phyloP scores from a whole-genome alignment of 2,888 invertebrate genomes.

The Tipula helvola region DNA sequence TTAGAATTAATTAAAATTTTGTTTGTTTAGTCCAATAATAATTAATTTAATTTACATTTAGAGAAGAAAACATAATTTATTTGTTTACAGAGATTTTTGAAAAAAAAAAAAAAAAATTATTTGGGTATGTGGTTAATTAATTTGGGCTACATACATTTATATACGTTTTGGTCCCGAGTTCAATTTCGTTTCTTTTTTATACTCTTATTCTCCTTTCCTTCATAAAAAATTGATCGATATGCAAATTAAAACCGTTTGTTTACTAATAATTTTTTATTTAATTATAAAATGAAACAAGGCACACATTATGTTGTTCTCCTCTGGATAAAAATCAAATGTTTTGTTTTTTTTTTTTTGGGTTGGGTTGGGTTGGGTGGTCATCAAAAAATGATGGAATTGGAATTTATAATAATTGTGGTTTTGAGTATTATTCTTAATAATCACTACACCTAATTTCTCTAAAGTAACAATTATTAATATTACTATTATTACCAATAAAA shows the following conservation, averaged over 20 bases:
- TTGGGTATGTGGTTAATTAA: neutral
- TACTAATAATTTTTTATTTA: neutral
- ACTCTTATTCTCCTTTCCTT: neutral
- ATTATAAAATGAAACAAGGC: neutral
- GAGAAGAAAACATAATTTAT: slow-evolving; percentile 4
- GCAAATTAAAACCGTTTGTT: neutral
- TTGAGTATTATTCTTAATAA: slow-evolving; percentile 17
- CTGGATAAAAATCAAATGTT: neutral
- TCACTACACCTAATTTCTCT: slow-evolving; percentile 22
- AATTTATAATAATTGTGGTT: neutral
- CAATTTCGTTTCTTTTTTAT: neutral
- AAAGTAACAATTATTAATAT: slow-evolving; percentile 14
- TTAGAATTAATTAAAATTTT: neutral
- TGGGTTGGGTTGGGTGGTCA: neutral
- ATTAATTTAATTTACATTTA: neutral
- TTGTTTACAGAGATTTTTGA: neutral
- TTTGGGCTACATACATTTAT: neutral
- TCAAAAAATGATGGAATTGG: neutral
- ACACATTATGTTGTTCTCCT: slow-evolving; percentile 4
- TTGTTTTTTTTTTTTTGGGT: neutral
- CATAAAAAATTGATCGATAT: neutral
- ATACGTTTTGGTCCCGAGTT: neutral
- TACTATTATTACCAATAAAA: slow-evolving; percentile 7
- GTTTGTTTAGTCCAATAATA: neutral
- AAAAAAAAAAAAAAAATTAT: neutral